Evolutionary conservation across 2,888 invertebrate species (phyloP), one percentile per base, ranked within the genome.

Genomic region (Chelonus formosanus): DNA sequence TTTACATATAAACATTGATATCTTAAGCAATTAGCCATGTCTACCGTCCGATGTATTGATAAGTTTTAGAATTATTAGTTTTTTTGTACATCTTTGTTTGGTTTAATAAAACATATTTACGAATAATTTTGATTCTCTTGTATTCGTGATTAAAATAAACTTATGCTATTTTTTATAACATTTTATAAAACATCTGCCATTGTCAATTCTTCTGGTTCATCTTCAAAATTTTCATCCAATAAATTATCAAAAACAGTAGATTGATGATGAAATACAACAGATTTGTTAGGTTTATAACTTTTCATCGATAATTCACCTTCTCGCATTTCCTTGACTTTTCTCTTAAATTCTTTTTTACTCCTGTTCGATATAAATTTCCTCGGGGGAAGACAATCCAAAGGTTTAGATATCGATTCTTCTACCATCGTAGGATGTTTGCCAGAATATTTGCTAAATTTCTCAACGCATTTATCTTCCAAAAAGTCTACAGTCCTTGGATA

Each of bases 401-500:
- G 74, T 8, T 57, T 67, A 1, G 61, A 44, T 44, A 60, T 31
- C 45, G 68, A 56, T n/a, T 34, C 35, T 36, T 71, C 70, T 8
- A 55, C 10, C 61, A 61, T 66, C 48, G 20, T 20, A 20, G 20
- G 2, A 20, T 56, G 57, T 48, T 53, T 64, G 50, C 63, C 71
- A 20, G 63, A 52, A 53, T 66, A 68, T 47, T 70, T 73, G 53
- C 10, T 67, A 3, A 65, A 45, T 34, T 59, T 62, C n/a, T 10
- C 53, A 1, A 55, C 52, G 3, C 47, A 50, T 58, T 54, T 63
- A 36, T 65, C 68, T n/a, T 67, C 69, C 6, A 62, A 64, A 7
- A 80, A 78, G 58, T 80, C 79, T 3, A 80, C 59, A 0, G 71
- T 68, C 53, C 63, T 73, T 1, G 80, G 79, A 72, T 79, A 80